A percentile compares a stretch with the other conserved stretches of the same genome.
Conservation (phyloP, 2,797 vertebrate genomes). For the Oreochromis mossambicus region DNA sequence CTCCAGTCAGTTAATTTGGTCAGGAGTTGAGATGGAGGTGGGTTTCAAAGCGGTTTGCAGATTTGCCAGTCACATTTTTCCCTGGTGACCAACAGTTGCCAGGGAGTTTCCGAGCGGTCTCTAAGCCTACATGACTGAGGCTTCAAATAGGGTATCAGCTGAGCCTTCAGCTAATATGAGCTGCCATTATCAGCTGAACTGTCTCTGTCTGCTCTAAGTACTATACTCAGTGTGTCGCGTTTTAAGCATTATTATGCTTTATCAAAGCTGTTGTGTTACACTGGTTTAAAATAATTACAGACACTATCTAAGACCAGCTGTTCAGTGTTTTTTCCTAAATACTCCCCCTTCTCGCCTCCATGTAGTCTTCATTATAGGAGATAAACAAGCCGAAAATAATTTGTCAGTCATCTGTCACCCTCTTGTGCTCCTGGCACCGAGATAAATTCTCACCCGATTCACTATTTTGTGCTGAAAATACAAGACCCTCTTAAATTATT, state of each 20-base stretch:
- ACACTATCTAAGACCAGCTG: not conserved
- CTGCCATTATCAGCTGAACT: not conserved
- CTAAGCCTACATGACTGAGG: not conserved
- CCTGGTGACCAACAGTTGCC: not conserved
- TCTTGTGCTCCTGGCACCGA: not conserved
- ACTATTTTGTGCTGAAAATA: not conserved
- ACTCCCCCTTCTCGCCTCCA: not conserved
- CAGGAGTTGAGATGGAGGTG: not conserved
- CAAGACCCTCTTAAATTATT: not conserved
- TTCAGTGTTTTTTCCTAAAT: not conserved
- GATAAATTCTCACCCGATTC: not conserved
- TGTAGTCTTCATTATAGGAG: not conserved
- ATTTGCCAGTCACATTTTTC: not conserved
- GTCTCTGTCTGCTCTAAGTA: not conserved
- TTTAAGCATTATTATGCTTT: not conserved
- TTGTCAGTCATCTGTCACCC: not conserved
- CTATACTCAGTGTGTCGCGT: not conserved
- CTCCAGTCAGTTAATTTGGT: not conserved
- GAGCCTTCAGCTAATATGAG: not conserved
- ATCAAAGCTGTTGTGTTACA: not conserved
- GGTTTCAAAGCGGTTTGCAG: not conserved
- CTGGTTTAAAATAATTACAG: not conserved
- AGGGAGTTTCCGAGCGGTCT: not conserved
- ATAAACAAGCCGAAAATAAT: not conserved
- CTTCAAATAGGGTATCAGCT: not conserved